These are phyloP conservation scores for Ostrea denselamellosa DNA, from an alignment of 1,140 invertebrate species.

Conservation along the genomic window DNA sequence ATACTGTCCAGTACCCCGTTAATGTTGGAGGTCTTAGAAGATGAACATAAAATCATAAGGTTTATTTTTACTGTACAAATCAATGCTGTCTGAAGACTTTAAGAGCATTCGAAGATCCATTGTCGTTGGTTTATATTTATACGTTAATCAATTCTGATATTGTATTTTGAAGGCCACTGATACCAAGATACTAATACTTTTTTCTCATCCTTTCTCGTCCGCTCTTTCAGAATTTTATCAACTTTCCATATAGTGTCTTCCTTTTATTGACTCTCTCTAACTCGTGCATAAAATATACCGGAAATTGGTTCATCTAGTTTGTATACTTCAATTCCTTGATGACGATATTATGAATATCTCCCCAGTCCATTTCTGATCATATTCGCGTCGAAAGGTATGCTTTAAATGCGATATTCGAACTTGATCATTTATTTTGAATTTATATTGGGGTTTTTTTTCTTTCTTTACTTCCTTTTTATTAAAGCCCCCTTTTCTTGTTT, in stretches of 20 bases:
- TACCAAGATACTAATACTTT: background rate
- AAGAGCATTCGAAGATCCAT: background rate
- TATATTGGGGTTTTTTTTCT: conserved; percentile 4
- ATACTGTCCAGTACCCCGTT: conserved; percentile 24
- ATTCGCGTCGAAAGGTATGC: conserved; percentile 42
- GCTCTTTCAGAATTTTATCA: background rate
- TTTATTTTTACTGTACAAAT: background rate
- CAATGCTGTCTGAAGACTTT: conserved; percentile 31
- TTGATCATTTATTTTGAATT: conserved; percentile 38
- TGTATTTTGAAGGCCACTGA: conserved; percentile 11
- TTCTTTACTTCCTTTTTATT: conserved; percentile 15
- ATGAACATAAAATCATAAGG: conserved; percentile 42
- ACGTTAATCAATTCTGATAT: conserved; percentile 24
- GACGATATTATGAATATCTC: conserved; percentile 43
- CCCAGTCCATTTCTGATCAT: conserved; percentile 49
- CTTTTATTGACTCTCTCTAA: conserved; percentile 47
- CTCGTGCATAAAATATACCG: conserved; percentile 44
- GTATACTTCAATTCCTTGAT: conserved; percentile 26
- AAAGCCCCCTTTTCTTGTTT: background rate
- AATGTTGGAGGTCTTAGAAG: conserved; percentile 29
- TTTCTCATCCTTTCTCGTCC: background rate
- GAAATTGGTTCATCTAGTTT: conserved; percentile 33
- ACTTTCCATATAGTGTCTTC: conserved; percentile 48
- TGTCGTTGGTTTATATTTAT: background rate
- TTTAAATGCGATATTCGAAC: conserved; percentile 43